Base-by-base conservation (phyloP, 2,888 invertebrate species). In the Eudasyphora cyanicolor region DNA sequence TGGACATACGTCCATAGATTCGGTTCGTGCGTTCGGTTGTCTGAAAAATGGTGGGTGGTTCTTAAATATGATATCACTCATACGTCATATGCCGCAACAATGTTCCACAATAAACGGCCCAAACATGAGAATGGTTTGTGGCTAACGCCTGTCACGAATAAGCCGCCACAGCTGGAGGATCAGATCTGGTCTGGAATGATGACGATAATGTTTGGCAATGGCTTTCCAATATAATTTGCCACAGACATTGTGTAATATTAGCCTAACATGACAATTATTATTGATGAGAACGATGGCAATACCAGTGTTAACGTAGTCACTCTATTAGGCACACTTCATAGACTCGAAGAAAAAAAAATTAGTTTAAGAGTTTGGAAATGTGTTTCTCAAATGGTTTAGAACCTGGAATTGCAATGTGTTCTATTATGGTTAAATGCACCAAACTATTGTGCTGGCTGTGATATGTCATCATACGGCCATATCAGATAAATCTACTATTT, bases 41-140 rank as follows among this genome's bases (percentile, higher is more conserved):
- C 45, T 8, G 27, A 19, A 24, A 57, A 19, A 21, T n/a, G 21
- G 64, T 67, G 64, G 42, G 64, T 67, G 35, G 64, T 10, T 21
- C 32, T n/a, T 71, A 71, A 51, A 54, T 17, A 42, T 71, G 71
- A 71, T 71, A 71, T 21, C 71, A 54, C 54, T 12, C 42, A 71
- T 71, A 71, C 51, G 71, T 71, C 49, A 71, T 32, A 14, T 51
- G 4, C 14, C 1, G 8, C 2, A n/a, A 17, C 21, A 8, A 32
- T 17, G 32, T 35, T 1, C 64, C 17, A 32, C 21, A 64, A 54
- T 54, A 8, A 12, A 14, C 45, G 4, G 38, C 38, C 14, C 2
- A 6, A 45, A 6, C n/a, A n/a, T 45, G 14, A 12, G 45, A 14
- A 45, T 7, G n/a, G 2, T 12, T 45, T 32, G 32, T 32, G 32